Evolutionary conservation across 2,888 invertebrate species (phyloP), one percentile per base, ranked within the genome.

Genomic region (Orthonychiurus folsomi): DNA sequence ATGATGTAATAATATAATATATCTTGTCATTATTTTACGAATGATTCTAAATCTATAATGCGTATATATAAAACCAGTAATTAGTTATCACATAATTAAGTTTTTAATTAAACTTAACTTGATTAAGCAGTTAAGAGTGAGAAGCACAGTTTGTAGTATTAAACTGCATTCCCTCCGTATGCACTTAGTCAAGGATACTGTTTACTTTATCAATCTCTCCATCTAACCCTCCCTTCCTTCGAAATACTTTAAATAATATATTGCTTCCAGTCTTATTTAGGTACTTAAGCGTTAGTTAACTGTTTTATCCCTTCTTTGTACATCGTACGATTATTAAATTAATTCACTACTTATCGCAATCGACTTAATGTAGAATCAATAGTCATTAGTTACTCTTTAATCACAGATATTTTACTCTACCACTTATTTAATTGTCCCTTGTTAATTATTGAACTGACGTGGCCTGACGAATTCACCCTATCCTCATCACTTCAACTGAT

Each of bases 1-100:
- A 15, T 37, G 15, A 37, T 37, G 15, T 37, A 37, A 37, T 37
- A 37, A 37, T 37, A 37, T 37, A 37, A 37, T 37, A 37, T 37
- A 37, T 37, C 37, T 37, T 37, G 37, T 37, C 37, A 37, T 37
- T 37, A 37, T 37, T 37, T 37, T 37, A 37, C 37, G 37, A 37
- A 37, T 37, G 9, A 37, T 15, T 37, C 37, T 37, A 37, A 15
- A 5, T 37, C 37, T 37, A 37, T 15, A 37, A 37, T 37, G 15
- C 37, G 37, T 37, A 37, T 15, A 37, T 37, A 37, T 37, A 37
- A 37, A 37, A 37, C 37, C 37, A 37, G 37, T 37, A 37, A 37
- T 37, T 37, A 37, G 37, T 37, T 37, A 37, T 37, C 37, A 37
- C 37, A 37, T 37, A 37, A 5, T 37, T 37, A 37, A 37, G 37